Evolutionary conservation across 2,888 invertebrate genomes (phyloP), one percentile per base, ranked within the genome.

Genomic region (Drosophila antonietae): DNA sequence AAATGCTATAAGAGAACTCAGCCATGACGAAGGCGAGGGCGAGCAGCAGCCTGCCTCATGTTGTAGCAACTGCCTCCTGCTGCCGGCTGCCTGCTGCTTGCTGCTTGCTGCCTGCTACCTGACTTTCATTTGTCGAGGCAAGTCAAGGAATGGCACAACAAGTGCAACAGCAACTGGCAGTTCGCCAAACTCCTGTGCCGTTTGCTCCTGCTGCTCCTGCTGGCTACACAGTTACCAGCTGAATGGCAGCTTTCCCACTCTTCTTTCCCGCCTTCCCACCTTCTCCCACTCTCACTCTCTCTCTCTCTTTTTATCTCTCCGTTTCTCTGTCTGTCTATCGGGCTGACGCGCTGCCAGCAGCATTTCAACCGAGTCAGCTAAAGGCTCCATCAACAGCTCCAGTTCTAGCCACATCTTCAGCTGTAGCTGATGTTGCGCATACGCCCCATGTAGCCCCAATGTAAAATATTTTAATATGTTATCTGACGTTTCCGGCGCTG

Each of bases 391-490:
- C 53, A 41, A 1, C 56, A 23, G 55, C 39, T 35, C 1, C 53
- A 56, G 51, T 35, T 56, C n/a, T 10, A 23, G 18, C 51, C n/a
- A 3, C 12, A 37, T 14, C 53, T 35, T 12, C 35, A n/a, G 33
- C 39, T 31, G 3, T 15, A 23, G 47, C 23, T 28, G 18, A 63
- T 66, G 57, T 73, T 81, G 58, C 71, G 53, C 69, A 71, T 81
- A 75, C 80, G 71, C 68, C 68, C 72, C 60, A 15, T 47, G 44
- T n/a, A 62, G 28, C 57, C 51, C 15, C 14, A 49, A 49, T 60
- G 64, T 66, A 39, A n/a, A 39, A 61, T 68, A 81, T 89, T 88
- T 81, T 85, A 89, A 88, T 88, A 77, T 77, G 69, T 68, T 82
- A 46, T 66, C 80, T 69, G 73, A 79, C 73, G 64, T 80, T 83